Base-by-base conservation (phyloP, 2,888 invertebrate species). In the Agrotis segetum region DNA sequence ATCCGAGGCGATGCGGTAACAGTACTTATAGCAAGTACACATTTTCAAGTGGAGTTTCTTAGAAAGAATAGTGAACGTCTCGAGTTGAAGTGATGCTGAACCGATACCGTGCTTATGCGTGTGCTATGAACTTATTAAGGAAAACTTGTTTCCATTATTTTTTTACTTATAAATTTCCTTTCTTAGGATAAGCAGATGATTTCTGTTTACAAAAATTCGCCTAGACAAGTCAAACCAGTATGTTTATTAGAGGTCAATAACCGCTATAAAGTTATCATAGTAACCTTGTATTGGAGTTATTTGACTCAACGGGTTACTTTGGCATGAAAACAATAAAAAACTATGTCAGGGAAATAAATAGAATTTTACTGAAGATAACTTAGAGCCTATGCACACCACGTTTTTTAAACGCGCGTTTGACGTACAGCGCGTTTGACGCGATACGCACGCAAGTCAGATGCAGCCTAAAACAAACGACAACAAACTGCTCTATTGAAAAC, bases 161-260 rank as follows among this genome's bases (percentile, higher is more conserved):
- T 52, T 16, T 14, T 7, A 16, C 14, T 40, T 21, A 17, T 24
- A 17, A 60, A n/a, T 19, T 16, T 49, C 9, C 13, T 7, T 7
- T 9, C 7, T 17, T 46, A 47, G 5, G 11, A 29, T 11, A 40
- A 40, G 40, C 40, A 14, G 6, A 64, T 14, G 9, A 24, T 46
- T 14, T 44, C 0, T 71, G 21, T 52, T 72, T 46, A 52, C 29
- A 34, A n/a, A 58, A 44, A 56, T 44, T 52, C 5, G 0, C 11
- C 11, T 14, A n/a, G 14, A 40, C 47, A 13, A 24, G 52, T 55
- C 14, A 73, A 73, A 72, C 53, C 24, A 47, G 71, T 46, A 0
- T 16, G 52, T 49, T 14, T 40, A 47, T 14, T 17, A 24, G 6
- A 72, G 24, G 40, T 62, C 73, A 40, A 40, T 40, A 47, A 44